Evolutionary conservation across 2,888 invertebrate genomes (phyloP).

Genomic region (Trachelus stipa): DNA sequence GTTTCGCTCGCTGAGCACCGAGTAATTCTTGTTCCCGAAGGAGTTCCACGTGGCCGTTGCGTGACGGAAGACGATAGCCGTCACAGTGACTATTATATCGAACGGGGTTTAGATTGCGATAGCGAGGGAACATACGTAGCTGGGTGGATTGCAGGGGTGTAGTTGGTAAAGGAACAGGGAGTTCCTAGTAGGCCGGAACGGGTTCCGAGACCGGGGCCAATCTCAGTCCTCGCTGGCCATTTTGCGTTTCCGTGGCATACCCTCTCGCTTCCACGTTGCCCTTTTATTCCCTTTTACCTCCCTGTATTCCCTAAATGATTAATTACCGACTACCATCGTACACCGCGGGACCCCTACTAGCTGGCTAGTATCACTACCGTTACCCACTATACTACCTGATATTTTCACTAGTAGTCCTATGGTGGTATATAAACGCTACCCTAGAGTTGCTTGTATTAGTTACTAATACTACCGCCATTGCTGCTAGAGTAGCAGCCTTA

Average conservation of each 20-base stretch:
- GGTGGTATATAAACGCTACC: not conserved
- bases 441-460: not conserved
- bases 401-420: not conserved
- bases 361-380: not conserved
- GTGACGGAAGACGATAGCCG: slow-evolving; percentile 61
- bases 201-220: slow-evolving; percentile 43
- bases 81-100: slow-evolving; percentile 63
- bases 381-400: not conserved
- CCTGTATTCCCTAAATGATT: slow-evolving; percentile 56
- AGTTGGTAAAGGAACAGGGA: slow-evolving; percentile 38
- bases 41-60: slow-evolving; percentile 47
- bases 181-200: slow-evolving; percentile 41
- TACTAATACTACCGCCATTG: not conserved
- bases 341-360: not conserved
- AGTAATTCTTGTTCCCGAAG: not conserved
- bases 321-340: slow-evolving; percentile 46
- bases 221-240: slow-evolving; percentile 54
- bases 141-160: not conserved
- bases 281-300: slow-evolving; percentile 40
- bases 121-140: slow-evolving; percentile 31
- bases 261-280: slow-evolving; percentile 31
- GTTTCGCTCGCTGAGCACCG: not conserved
- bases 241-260: slow-evolving; percentile 52
- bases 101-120: slow-evolving; percentile 59
- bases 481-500: slow-evolving; percentile 29